Conservation (phyloP, 2,888 invertebrate species). For the Folsomia manolachei region DNA sequence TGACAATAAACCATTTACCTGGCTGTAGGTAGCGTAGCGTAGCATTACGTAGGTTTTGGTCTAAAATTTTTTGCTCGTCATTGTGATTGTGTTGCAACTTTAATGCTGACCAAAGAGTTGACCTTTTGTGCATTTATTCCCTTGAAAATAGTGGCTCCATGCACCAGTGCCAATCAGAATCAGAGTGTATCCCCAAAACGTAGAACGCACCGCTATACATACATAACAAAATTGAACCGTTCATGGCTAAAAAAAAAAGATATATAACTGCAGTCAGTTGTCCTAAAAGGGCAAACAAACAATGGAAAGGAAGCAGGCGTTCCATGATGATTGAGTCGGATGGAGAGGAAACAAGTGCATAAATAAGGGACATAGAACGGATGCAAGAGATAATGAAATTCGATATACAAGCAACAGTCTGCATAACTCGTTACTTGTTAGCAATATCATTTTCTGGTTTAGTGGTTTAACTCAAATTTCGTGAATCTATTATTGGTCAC, state of each 20-base stretch:
- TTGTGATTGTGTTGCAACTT: no score
- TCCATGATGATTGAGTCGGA: background rate
- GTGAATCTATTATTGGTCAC: constrained; percentile 6
- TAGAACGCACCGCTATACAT: no score
- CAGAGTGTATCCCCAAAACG: no score
- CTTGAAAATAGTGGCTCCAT: background rate
- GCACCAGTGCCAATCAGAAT: background rate
- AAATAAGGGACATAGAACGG: background rate
- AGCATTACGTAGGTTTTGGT: no score
- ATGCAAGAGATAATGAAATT: constrained; percentile 6
- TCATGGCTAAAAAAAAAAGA: no score
- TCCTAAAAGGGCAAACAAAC: background rate
- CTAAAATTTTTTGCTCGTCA: no score
- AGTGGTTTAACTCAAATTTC: background rate
- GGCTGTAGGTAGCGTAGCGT: no score
- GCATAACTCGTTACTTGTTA: background rate
- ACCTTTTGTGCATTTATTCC: background rate
- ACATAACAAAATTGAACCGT: no score
- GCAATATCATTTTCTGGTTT: no score
- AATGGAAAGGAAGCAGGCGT: background rate
- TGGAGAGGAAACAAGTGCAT: background rate
- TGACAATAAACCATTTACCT: no score
- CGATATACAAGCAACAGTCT: background rate
- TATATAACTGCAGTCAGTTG: no score
- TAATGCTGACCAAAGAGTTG: no score